Evolutionary conservation across 1,140 invertebrate genomes (phyloP).

Genomic region (Zaprionus gabonicus): DNA sequence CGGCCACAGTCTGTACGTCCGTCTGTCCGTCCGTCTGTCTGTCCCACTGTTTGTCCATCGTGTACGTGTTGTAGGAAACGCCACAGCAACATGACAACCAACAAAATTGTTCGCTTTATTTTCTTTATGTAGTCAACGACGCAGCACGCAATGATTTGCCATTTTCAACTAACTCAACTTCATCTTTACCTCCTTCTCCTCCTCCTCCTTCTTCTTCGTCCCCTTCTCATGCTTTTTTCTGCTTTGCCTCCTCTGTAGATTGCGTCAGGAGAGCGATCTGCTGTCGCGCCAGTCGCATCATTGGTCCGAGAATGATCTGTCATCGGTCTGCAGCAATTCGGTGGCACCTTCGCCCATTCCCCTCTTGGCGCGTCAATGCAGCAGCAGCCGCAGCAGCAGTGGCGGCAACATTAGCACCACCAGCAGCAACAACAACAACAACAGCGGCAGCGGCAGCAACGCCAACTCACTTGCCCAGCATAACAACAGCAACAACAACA

Average conservation of each 20-base stretch:
- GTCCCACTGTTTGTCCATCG: slow-evolving; percentile 19
- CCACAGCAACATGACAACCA: slow-evolving; percentile 42
- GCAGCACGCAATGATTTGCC: slow-evolving; percentile 76
- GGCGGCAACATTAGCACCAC: slow-evolving; percentile 49
- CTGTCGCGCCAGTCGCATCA: slow-evolving; percentile 83
- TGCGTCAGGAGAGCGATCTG: slow-evolving; percentile 84
- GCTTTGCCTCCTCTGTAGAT: slow-evolving; percentile 58
- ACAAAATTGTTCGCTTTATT: slow-evolving; percentile 7
- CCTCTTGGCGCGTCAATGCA: slow-evolving; percentile 58
- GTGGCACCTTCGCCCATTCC: slow-evolving; percentile 78
- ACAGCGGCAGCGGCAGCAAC: slow-evolving; percentile 8
- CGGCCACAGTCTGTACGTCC: slow-evolving; percentile 42
- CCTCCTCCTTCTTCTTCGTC: background rate
- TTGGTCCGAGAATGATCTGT: slow-evolving; percentile 85
- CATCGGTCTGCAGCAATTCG: slow-evolving; percentile 81
- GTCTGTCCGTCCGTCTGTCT: slow-evolving; percentile 27
- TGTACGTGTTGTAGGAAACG: slow-evolving; percentile 39
- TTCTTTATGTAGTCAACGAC: slow-evolving; percentile 55
- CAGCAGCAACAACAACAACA: slow-evolving; percentile 45
- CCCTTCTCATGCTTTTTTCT: no score
- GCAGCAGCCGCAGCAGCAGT: slow-evolving; percentile 49
- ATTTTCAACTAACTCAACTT: slow-evolving; percentile 25
- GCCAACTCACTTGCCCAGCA: slow-evolving; percentile 23
- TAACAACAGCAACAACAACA: slow-evolving; percentile 84
- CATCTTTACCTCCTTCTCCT: background rate